phyloP scores from a whole-genome alignment of 1,140 invertebrate genomes.

The Brachionus calyciflorus region DNA sequence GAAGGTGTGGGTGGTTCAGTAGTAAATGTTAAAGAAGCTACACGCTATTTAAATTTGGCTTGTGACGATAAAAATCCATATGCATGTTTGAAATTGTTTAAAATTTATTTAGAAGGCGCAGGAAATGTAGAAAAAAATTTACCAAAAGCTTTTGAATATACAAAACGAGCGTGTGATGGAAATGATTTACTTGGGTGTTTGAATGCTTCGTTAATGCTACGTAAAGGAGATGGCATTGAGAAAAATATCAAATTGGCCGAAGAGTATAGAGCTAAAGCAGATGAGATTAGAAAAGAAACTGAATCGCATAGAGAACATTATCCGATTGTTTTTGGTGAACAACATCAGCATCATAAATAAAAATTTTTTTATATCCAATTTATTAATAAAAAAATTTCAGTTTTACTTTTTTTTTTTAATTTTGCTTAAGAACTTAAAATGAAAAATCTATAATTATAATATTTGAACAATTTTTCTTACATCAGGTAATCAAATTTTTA shows the following conservation, averaged over 20 bases:
- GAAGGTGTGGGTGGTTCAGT: slow-evolving; percentile 2
- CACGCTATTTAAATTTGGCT: neutral
- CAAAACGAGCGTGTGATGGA: neutral
- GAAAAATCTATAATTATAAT: no score
- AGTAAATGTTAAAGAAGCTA: slow-evolving; percentile 9
- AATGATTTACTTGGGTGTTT: slow-evolving; percentile 39
- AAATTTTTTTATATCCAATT: neutral
- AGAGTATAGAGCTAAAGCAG: slow-evolving; percentile 18
- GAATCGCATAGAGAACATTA: neutral
- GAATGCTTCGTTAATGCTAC: slow-evolving; percentile 43
- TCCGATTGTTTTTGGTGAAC: slow-evolving; percentile 31
- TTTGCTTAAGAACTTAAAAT: no score
- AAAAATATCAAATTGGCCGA: slow-evolving; percentile 34
- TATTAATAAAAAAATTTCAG: no score
- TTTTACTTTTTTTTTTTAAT: no score
- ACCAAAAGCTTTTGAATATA: slow-evolving; percentile 20
- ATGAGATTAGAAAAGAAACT: neutral
- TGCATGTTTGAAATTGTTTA: slow-evolving; percentile 36
- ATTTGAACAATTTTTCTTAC: no score
- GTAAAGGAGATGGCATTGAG: slow-evolving; percentile 22
- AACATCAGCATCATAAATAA: slow-evolving; percentile 31
- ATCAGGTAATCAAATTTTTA: no score
- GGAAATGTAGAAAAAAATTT: slow-evolving; percentile 27
- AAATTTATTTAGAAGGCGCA: slow-evolving; percentile 34
- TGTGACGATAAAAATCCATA: slow-evolving; percentile 40